Evolutionary conservation across 2,797 vertebrate genomes (phyloP).

Genomic region (Sebastes diploproa): DNA sequence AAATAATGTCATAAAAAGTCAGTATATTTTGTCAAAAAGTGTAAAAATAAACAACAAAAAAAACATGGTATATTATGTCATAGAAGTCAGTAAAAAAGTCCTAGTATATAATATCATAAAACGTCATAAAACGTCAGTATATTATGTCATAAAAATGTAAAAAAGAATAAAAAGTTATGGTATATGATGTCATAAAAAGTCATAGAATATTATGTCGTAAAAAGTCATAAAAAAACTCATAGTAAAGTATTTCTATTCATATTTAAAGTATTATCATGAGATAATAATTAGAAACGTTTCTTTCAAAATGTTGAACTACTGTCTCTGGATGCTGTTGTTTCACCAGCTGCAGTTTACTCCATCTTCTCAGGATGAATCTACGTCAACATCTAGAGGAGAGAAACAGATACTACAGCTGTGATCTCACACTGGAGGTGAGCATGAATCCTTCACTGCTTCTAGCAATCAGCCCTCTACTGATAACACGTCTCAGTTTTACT

Average conservation of each 20-base stretch:
- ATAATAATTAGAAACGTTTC: not conserved
- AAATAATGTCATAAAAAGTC: not conserved
- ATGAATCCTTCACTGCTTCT: too few relatives aligned
- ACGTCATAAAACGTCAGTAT: not conserved
- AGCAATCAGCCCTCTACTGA: too few relatives aligned
- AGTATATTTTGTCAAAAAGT: not conserved
- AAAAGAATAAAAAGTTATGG: too few relatives aligned
- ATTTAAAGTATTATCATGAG: not conserved
- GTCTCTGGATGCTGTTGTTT: not conserved
- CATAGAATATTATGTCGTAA: not conserved
- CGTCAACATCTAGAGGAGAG: constrained; percentile 12
- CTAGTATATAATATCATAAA: not conserved
- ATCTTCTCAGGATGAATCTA: not conserved
- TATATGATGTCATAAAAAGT: not conserved
- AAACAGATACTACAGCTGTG: not conserved
- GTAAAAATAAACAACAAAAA: not conserved
- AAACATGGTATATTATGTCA: too few relatives aligned
- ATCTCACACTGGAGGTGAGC: too few relatives aligned
- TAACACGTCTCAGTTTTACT: too few relatives aligned
- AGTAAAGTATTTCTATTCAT: not conserved
- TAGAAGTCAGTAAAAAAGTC: not conserved
- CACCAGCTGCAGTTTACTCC: not conserved
- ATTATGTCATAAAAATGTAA: too few relatives aligned
- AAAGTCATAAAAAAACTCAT: not conserved
- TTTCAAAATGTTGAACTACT: not conserved